phyloP scores from a whole-genome alignment of 2,888 invertebrate genomes.

The Sylvicola fuscatus region DNA sequence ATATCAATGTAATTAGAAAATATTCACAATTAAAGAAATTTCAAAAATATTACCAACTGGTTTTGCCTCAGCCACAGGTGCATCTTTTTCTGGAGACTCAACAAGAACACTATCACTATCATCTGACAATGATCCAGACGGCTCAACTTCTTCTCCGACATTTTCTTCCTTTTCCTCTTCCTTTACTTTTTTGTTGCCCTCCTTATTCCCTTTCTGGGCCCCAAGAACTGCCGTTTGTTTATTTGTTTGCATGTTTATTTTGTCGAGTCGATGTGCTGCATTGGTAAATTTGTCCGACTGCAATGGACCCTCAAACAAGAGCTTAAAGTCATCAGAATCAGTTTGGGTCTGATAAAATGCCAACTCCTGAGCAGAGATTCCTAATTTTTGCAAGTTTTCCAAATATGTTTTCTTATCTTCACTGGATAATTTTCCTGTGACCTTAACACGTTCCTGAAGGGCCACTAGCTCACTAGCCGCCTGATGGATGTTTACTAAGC shows the following conservation, averaged over 20 bases:
- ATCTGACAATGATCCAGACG: conserved; percentile 14
- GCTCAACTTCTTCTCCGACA: conserved; percentile 25
- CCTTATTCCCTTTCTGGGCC: conserved; percentile 3
- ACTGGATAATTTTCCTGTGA: conserved; percentile 30
- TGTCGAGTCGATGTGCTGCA: conserved; percentile 13
- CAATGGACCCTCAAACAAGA: conserved; percentile 20
- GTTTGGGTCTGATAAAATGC: conserved; percentile 31
- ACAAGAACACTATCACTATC: conserved; percentile 25
- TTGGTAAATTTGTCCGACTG: conserved; percentile 14
- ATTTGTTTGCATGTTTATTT: conserved; percentile 4
- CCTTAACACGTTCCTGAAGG: conserved; percentile 38
- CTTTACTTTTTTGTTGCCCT: conserved; percentile 4
- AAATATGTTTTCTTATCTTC: conserved; percentile 35
- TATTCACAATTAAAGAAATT: conserved; percentile 1
- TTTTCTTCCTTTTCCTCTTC: conserved; percentile 12
- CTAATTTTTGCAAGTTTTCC: conserved; percentile 31
- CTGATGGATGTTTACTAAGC: conserved; percentile 34
- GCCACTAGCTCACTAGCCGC: conserved; percentile 35
- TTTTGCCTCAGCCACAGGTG: conserved; percentile 53
- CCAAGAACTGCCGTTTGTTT: conserved; percentile 5
- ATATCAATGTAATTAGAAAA: conserved; percentile 9
- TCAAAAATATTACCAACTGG: conserved; percentile 35
- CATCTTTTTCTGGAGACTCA: conserved; percentile 33
- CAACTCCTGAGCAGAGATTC: conserved; percentile 34
- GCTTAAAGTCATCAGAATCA: conserved; percentile 30